Percentiles rank a stretch among this genome's conserved stretches.
These are phyloP conservation scores for Mormyrops attenuatus DNA, from an alignment of 2,797 vertebrate genomes.

Conservation along the genomic window DNA sequence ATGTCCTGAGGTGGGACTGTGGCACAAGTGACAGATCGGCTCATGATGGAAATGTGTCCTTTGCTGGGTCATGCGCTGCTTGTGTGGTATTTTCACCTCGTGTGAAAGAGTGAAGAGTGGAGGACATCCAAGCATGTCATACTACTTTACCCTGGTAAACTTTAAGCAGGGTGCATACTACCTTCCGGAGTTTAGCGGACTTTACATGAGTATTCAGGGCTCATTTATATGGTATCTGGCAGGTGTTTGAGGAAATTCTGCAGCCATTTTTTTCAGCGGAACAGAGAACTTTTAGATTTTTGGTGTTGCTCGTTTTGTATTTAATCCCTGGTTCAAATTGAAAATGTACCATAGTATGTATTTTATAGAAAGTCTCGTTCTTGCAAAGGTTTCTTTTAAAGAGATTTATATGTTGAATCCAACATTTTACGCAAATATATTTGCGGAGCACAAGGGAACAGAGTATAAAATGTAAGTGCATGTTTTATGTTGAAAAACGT, in stretches of 20 bases:
- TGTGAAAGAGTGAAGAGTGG: not conserved
- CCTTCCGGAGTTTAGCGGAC: not conserved
- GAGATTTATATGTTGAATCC: not conserved
- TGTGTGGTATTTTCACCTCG: not conserved
- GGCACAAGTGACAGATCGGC: not conserved
- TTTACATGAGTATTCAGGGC: not conserved
- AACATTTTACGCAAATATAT: not conserved
- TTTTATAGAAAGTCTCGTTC: slow-evolving; percentile 4
- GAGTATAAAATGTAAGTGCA: slow-evolving; percentile 42
- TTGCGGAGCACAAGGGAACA: slow-evolving; percentile 3
- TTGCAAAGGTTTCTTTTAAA: not conserved
- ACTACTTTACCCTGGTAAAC: not conserved
- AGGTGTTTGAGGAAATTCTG: not conserved
- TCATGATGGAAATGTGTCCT: not conserved
- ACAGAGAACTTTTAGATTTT: not conserved
- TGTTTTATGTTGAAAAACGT: slow-evolving; percentile 38
- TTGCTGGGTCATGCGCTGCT: not conserved
- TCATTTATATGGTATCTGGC: not conserved
- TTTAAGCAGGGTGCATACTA: not conserved
- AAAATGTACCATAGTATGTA: not conserved
- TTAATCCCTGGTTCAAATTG: not conserved
- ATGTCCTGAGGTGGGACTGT: not conserved
- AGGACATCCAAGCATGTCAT: not conserved
- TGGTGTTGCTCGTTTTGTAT: not conserved
- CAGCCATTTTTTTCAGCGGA: not conserved